Percentiles rank a stretch among this genome's conserved stretches.
phyloP scores from a whole-genome alignment of 2,888 invertebrate genomes.

The Adelognathus sp. region DNA sequence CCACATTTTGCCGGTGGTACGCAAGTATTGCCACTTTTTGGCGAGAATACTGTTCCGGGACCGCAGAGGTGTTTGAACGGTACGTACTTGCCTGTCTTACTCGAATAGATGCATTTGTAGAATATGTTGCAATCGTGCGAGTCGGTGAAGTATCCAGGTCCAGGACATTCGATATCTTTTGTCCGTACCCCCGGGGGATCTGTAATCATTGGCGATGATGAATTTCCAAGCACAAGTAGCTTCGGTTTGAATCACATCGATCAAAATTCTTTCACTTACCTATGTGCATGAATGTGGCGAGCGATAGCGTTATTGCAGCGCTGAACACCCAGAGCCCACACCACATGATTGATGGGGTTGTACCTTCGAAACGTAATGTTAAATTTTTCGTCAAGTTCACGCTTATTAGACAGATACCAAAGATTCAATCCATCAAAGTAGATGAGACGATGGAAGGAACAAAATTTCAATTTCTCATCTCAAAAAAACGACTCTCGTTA shows the following conservation, averaged over 20 bases:
- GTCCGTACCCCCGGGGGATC: not conserved
- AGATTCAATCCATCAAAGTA: too few species aligned
- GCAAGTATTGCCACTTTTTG: constrained; percentile 16
- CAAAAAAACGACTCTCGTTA: too few species aligned
- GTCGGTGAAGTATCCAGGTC: constrained; percentile 26
- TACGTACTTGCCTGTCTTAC: not conserved
- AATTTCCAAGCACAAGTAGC: not conserved
- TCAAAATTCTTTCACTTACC: constrained; percentile 4
- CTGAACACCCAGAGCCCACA: constrained; percentile 31
- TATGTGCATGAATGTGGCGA: not conserved
- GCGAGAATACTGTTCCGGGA: constrained; percentile 47
- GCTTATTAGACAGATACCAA: too few species aligned
- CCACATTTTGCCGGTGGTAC: constrained; percentile 29
- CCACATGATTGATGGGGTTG: constrained; percentile 31
- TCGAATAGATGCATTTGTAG: constrained; percentile 48
- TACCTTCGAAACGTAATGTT: not conserved
- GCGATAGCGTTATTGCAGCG: constrained; percentile 15
- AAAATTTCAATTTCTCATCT: too few species aligned
- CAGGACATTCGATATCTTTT: not conserved
- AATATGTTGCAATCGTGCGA: constrained; percentile 32
- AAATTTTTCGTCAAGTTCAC: too few species aligned
- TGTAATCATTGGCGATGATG: not conserved
- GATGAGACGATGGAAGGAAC: too few species aligned
- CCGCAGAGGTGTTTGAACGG: constrained; percentile 42
- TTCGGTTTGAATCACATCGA: not conserved